A percentile compares a stretch with the other conserved stretches of the same genome.
Conservation (phyloP, 2,797 vertebrate species). For the Miopithecus talapoin region DNA sequence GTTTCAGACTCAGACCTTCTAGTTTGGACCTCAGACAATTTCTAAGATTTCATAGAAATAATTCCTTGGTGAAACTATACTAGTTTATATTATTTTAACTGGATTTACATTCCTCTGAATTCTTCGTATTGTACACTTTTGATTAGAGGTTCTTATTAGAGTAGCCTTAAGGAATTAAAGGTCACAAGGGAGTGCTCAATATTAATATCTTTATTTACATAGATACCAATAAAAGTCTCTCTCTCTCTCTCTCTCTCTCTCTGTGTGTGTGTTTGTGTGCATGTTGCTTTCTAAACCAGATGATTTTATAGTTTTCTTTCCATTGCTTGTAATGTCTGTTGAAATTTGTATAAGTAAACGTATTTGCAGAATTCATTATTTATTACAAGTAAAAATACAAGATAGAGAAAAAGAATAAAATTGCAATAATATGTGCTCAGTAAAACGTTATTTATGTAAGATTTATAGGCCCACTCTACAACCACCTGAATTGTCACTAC, state of each 20-base stretch:
- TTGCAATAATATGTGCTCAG: not conserved
- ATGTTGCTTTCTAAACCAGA: not conserved
- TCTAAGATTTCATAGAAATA: constrained; percentile 31
- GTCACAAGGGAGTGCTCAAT: not conserved
- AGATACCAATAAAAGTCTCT: not conserved
- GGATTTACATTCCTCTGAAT: not conserved
- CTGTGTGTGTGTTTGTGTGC: not conserved
- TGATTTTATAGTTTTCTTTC: not conserved
- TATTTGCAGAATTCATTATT: constrained; percentile 3
- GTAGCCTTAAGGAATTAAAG: not conserved
- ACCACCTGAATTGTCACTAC: not conserved
- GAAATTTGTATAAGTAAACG: not conserved
- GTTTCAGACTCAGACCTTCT: not conserved
- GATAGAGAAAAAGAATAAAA: not conserved
- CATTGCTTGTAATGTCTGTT: not conserved
- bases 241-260: rapidly evolving
- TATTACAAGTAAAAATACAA: not conserved
- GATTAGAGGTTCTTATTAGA: not conserved
- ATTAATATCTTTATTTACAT: constrained; percentile 35
- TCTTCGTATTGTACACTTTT: not conserved
- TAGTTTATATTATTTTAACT: constrained; percentile 53
- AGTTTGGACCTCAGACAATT: not conserved
- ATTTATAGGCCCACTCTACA: not conserved
- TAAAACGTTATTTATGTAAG: not conserved
- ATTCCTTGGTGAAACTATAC: constrained; percentile 23